Evolutionary conservation across 1,140 invertebrate genomes (phyloP), one percentile per base, ranked within the genome.

Genomic region (Polypedilum vanderplanki): DNA sequence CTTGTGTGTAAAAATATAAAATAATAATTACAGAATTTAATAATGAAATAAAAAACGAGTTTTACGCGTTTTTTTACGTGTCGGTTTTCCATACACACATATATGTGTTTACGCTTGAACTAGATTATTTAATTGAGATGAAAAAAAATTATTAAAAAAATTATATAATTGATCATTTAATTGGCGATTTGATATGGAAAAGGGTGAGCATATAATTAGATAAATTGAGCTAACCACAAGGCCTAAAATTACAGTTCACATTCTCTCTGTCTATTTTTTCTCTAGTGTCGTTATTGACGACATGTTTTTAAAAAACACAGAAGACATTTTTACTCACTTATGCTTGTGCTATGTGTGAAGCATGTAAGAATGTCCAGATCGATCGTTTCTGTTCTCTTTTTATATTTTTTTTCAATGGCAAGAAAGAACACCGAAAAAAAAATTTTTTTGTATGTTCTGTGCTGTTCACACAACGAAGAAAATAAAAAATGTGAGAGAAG

Each of bases 41-140:
- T 46, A 46, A n/a, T n/a, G 9, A 46, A 46, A 46, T 8, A 46
- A 41, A 46, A 46, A 57, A 57, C 46, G 15, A 57, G 46, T 57
- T 57, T 57, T 57, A 57, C 46, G 46, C 46, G 46, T 57, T 33
- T 1, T 33, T 57, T 57, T 57, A 46, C 41, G 41, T 46, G 41
- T 46, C 41, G 41, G 41, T 10, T 46, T 46, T 46, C 41, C 41
- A 46, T 15, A 46, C 8, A 46, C n/a, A n/a, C n/a, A n/a, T n/a
- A n/a, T n/a, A n/a, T n/a, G n/a, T 46, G 41, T 46, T 46, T 46
- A 57, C 46, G 46, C 46, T 57, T 57, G 46, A 57, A 57, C 46
- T 57, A 57, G 46, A 57, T 57, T 57, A 57, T 57, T 57, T 57
- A 57, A 57, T 57, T 57, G n/a, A 57, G n/a, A 57, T 57, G 46